A percentile compares a stretch with the other conserved stretches of the same genome.
Evolutionary conservation across 2,888 invertebrate genomes (phyloP).

Genomic region (Argyra leucocephala): DNA sequence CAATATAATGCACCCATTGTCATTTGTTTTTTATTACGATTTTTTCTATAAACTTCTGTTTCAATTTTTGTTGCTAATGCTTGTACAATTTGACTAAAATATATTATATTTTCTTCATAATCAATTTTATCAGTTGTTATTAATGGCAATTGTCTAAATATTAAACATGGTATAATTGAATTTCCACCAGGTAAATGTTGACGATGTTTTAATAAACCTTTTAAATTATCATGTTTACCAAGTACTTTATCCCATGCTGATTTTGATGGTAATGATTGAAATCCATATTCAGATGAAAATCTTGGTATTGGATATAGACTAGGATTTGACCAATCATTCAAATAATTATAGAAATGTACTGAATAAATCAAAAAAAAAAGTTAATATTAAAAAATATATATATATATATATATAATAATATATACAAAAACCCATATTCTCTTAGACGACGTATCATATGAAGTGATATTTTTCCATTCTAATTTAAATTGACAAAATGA

Average conservation of each 20-base stretch:
- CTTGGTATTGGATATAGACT: conserved; percentile 68
- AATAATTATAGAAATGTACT: conserved; percentile 86
- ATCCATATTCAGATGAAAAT: conserved; percentile 93
- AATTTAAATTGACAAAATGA: too few relatives aligned
- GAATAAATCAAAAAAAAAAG: conserved; percentile 29
- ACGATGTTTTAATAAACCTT: conserved; percentile 61
- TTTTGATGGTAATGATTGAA: conserved; percentile 76
- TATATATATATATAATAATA: too few relatives aligned
- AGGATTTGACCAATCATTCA: conserved; percentile 69
- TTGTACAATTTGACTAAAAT: conserved; percentile 81
- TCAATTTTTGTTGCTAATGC: conserved; percentile 79
- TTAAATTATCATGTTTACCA: conserved; percentile 47
- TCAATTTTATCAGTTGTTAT: conserved; percentile 47
- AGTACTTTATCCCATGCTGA: conserved; percentile 56
- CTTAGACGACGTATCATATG: too few relatives aligned
- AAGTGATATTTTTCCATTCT: too few relatives aligned
- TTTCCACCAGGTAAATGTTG: conserved; percentile 80
- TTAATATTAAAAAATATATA: too few relatives aligned
- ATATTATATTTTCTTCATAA: conserved; percentile 61
- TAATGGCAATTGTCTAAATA: conserved; percentile 55
- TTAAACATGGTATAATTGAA: conserved; percentile 51
- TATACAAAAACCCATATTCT: too few relatives aligned
- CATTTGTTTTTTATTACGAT: conserved; percentile 33
- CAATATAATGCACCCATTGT: conserved; percentile 98
- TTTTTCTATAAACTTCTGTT: conserved; percentile 70